Evolutionary conservation across 2,113 vertebrate species (phyloP).

Genomic region (Seriola aureovittata): DNA sequence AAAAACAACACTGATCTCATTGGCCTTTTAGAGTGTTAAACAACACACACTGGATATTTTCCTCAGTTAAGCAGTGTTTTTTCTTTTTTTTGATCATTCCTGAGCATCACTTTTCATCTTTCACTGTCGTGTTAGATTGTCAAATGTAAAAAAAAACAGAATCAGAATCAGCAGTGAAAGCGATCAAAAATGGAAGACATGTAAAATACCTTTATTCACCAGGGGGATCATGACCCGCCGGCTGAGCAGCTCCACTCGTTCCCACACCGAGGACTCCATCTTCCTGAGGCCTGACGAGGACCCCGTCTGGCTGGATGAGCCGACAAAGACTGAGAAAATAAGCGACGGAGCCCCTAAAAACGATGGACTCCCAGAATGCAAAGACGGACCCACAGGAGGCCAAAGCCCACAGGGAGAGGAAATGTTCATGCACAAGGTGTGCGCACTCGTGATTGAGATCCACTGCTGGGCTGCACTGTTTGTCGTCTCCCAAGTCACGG

Average conservation of each 20-base stretch:
- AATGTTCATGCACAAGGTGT: slow-evolving; percentile 75
- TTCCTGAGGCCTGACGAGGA: slow-evolving; percentile 79
- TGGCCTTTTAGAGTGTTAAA: not conserved
- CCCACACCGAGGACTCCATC: slow-evolving; percentile 80
- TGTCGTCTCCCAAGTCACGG: slow-evolving; percentile 91
- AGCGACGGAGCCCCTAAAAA: slow-evolving; percentile 57
- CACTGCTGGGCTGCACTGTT: slow-evolving; percentile 87
- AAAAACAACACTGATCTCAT: not conserved
- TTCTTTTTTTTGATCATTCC: no score
- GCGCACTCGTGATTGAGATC: slow-evolving; percentile 83
- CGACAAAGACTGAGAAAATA: slow-evolving; percentile 63
- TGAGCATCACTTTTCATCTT: no score
- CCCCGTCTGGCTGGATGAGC: slow-evolving; percentile 79
- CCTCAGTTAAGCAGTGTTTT: no score
- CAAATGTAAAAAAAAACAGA: not conserved
- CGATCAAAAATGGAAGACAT: not conserved
- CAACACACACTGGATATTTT: not conserved
- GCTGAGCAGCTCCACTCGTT: slow-evolving; percentile 80
- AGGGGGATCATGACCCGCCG: slow-evolving; percentile 79
- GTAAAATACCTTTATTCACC: slow-evolving; percentile 26
- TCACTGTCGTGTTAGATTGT: not conserved
- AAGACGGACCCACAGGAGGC: slow-evolving; percentile 38
- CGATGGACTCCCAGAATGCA: slow-evolving; percentile 48
- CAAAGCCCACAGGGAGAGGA: slow-evolving; percentile 58
- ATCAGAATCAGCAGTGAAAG: not conserved